These are phyloP conservation scores for Sinotaia quadrata DNA, from an alignment of 2,888 invertebrate species.

Conservation along the genomic window DNA sequence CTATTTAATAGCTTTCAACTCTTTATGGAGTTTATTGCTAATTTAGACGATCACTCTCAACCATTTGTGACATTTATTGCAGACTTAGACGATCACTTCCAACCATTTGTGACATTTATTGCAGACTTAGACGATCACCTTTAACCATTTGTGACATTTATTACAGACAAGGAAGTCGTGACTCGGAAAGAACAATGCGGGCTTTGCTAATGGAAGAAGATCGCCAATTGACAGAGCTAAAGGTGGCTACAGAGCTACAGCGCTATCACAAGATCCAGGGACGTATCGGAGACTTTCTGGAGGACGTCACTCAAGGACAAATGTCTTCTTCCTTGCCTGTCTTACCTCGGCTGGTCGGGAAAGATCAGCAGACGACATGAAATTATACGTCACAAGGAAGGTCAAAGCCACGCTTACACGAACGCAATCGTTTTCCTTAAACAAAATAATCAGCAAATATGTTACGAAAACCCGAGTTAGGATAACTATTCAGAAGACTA, in stretches of 20 bases:
- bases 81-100: too few species aligned
- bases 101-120: neutral
- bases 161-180: slow-evolving; percentile 20
- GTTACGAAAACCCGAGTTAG: too few species aligned
- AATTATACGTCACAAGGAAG: too few species aligned
- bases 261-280: slow-evolving; percentile 24
- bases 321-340: slow-evolving; percentile 13
- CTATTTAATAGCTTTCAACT: too few species aligned
- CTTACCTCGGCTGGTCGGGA: neutral
- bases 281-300: slow-evolving; percentile 23
- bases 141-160: neutral
- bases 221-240: slow-evolving; percentile 24
- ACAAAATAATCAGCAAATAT: too few species aligned
- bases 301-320: neutral
- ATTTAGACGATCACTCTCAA: too few species aligned
- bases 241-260: slow-evolving; percentile 24
- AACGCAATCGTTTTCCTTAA: too few species aligned
- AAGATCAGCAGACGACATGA: too few species aligned
- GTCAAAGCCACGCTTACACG: too few species aligned
- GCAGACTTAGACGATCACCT: slow-evolving; percentile 17
- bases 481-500: too few species aligned
- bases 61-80: too few species aligned
- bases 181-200: slow-evolving; percentile 18
- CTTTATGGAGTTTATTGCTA: too few species aligned
- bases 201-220: slow-evolving; percentile 24